Conservation (phyloP, 2,113 vertebrate species). For the Psophia crepitans region DNA sequence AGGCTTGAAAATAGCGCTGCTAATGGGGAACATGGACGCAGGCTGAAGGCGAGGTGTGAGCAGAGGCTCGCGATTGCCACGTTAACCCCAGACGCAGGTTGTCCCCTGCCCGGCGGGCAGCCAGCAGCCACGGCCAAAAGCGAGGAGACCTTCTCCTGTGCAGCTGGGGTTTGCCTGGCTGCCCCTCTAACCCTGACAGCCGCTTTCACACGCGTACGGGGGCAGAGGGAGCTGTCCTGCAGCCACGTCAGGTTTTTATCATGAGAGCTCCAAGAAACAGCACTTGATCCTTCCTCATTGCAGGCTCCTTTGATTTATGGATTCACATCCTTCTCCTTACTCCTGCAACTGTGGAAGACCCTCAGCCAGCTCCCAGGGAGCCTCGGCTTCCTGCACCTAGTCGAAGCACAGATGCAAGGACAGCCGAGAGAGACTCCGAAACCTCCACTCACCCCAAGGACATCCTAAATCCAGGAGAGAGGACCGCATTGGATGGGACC, state of each 20-base stretch:
- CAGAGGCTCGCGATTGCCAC: not conserved
- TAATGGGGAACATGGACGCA: not conserved
- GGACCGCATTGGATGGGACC: rapidly evolving
- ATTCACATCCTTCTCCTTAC: not conserved
- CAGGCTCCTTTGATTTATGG: not conserved
- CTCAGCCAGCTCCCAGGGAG: not conserved
- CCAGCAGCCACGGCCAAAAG: not conserved
- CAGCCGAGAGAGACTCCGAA: not conserved
- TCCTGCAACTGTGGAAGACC: rapidly evolving
- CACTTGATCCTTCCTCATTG: not conserved
- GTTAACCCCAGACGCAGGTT: not conserved
- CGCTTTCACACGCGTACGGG: not conserved
- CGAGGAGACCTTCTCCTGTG: not conserved
- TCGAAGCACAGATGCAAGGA: not conserved
- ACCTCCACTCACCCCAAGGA: not conserved
- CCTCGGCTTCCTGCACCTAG: not conserved
- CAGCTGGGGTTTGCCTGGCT: not conserved
- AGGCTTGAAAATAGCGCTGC: slow-evolving; percentile 19
- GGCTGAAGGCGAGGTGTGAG: not conserved
- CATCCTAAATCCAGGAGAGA: not conserved
- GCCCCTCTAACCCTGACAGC: not conserved
- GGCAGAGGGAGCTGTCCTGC: not conserved
- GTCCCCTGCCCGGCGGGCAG: not conserved
- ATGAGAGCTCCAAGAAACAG: not conserved
- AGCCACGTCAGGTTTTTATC: rapidly evolving